A percentile compares a stretch with the other conserved stretches of the same genome.
phyloP scores from a whole-genome alignment of 2,888 invertebrate species.

The Tiliacea citrago region DNA sequence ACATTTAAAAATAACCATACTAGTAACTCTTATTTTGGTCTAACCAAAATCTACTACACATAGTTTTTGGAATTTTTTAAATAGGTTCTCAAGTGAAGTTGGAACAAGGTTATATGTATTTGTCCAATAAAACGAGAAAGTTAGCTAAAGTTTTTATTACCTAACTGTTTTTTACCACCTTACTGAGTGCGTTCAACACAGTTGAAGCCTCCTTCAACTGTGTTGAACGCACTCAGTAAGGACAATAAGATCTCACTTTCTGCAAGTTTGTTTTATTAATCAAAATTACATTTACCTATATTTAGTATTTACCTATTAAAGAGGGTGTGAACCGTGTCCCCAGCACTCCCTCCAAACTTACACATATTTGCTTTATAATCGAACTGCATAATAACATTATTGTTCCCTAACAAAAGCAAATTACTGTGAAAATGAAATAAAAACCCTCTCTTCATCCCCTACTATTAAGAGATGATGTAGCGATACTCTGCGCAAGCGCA shows the following conservation, averaged over 20 bases:
- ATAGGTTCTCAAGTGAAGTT: not conserved
- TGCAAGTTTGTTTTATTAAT: slow-evolving; percentile 47
- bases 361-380: slow-evolving; percentile 88
- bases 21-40: not conserved
- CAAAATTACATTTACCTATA: slow-evolving; percentile 62
- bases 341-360: slow-evolving; percentile 80
- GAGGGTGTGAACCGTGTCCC: slow-evolving; percentile 85
- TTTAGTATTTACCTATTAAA: slow-evolving; percentile 70
- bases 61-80: no score
- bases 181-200: no score
- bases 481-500: slow-evolving; percentile 87
- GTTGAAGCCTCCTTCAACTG: no score
- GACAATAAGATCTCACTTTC: not conserved
- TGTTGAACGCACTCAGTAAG: not conserved
- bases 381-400: slow-evolving; percentile 85
- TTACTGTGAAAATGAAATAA: slow-evolving; percentile 90
- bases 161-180: not conserved
- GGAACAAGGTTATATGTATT: no score
- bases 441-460: slow-evolving; percentile 88
- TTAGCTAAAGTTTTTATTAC: not conserved
- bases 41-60: not conserved
- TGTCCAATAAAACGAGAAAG: not conserved
- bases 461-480: slow-evolving; percentile 90
- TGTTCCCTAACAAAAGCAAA: slow-evolving; percentile 87
- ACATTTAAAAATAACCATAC: not conserved